These are phyloP conservation scores for Trichonephila inaurata DNA, from an alignment of 1,140 invertebrate genomes.

Conservation along the genomic window DNA sequence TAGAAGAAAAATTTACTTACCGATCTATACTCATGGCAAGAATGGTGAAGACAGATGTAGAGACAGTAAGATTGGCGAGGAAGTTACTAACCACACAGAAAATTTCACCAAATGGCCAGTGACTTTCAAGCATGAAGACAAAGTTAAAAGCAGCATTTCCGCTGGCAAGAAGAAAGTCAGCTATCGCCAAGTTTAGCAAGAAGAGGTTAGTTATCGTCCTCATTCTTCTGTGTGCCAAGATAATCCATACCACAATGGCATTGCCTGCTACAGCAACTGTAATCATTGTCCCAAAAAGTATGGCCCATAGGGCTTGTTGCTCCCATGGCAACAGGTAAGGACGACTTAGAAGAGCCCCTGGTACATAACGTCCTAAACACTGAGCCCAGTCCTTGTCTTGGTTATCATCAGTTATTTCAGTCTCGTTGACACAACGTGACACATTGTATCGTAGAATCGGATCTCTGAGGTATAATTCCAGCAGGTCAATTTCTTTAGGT, in stretches of 20 bases:
- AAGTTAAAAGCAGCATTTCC: constrained; percentile 83
- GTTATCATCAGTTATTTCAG: background rate
- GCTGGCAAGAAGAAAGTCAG: constrained; percentile 80
- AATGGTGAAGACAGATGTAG: constrained; percentile 93
- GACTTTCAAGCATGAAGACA: constrained; percentile 82
- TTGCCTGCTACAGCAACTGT: constrained; percentile 90
- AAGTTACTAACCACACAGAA: constrained; percentile 95
- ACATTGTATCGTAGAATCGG: constrained; percentile 39
- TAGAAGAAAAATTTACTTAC: constrained; percentile 83
- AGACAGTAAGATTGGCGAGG: constrained; percentile 92
- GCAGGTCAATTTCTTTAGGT: constrained; percentile 58
- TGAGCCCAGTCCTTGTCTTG: constrained; percentile 69
- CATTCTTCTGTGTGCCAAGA: constrained; percentile 87
- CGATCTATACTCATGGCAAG: constrained; percentile 97
- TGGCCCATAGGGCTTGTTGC: constrained; percentile 76
- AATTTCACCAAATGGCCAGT: constrained; percentile 92
- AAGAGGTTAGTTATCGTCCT: constrained; percentile 80
- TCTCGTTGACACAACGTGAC: constrained; percentile 34
- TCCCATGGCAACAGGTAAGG: constrained; percentile 68
- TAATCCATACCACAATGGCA: constrained; percentile 93
- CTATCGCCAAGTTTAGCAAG: constrained; percentile 80
- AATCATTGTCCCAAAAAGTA: constrained; percentile 84
- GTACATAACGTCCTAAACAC: constrained; percentile 62
- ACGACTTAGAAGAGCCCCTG: constrained; percentile 48
- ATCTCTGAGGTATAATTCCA: constrained; percentile 53